phyloP scores from a whole-genome alignment of 2,113 vertebrate genomes.

The Mus pahari region DNA sequence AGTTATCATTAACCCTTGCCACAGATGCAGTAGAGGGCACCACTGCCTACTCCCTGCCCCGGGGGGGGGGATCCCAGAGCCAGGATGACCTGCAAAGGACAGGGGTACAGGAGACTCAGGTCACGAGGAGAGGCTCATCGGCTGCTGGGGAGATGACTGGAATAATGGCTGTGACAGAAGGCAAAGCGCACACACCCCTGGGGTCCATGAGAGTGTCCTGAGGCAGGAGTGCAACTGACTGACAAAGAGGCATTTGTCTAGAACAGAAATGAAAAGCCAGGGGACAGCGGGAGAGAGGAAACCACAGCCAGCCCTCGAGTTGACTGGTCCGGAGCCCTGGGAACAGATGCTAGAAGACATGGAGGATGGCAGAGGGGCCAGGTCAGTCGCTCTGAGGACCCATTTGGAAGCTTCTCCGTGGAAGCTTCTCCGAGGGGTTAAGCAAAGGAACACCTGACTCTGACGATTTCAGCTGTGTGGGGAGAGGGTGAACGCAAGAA shows the following conservation, averaged over 20 bases:
- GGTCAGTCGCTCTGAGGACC: not conserved
- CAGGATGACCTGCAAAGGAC: no score
- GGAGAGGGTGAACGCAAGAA: not conserved
- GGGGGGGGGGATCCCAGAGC: not conserved
- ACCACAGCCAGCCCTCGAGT: not conserved
- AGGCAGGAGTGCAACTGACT: no score
- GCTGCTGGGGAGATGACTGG: not conserved
- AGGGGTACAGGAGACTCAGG: not conserved
- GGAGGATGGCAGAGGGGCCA: not conserved
- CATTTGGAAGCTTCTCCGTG: not conserved
- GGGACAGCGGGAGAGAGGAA: not conserved
- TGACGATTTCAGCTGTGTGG: not conserved
- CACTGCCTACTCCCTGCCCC: not conserved
- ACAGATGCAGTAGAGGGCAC: not conserved
- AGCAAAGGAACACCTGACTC: not conserved
- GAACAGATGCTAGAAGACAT: not conserved
- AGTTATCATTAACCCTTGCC: not conserved
- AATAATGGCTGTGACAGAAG: not conserved
- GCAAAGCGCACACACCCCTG: not conserved
- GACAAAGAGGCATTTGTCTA: not conserved
- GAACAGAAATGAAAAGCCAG: not conserved
- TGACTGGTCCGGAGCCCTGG: not conserved
- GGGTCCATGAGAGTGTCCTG: accelerated
- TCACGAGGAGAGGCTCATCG: not conserved
- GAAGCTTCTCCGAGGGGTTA: not conserved